Conservation (phyloP, 1,140 invertebrate species). For the Hypsibius dujardini region DNA sequence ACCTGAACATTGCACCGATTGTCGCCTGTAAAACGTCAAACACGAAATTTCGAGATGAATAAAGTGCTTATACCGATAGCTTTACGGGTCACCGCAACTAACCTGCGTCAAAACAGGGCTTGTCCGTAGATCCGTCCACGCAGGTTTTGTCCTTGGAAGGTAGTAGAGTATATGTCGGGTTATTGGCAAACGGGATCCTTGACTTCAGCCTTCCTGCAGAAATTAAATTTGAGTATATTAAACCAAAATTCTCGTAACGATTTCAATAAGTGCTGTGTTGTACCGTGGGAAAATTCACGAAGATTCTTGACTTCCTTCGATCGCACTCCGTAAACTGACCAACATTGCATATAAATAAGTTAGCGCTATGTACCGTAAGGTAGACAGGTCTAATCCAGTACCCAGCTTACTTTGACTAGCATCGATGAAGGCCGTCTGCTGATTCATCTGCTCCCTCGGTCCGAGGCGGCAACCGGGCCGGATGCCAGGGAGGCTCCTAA, state of each 20-base stretch:
- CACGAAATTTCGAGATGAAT: neutral
- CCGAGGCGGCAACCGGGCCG: conserved; percentile 2
- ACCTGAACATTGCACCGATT: conserved; percentile 8
- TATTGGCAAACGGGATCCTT: neutral
- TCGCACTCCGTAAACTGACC: neutral
- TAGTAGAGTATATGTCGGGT: neutral
- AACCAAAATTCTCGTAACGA: too few relatives aligned
- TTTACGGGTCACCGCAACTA: neutral
- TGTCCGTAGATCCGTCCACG: neutral
- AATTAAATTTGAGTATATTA: neutral
- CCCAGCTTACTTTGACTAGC: neutral
- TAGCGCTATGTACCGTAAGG: neutral
- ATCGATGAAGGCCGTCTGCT: conserved; percentile 9
- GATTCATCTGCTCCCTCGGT: neutral
- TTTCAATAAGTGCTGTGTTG: too few relatives aligned
- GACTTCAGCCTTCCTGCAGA: neutral
- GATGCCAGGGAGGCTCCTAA: conserved; percentile 24
- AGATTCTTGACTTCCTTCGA: neutral
- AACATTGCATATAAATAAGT: neutral
- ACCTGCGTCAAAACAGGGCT: neutral
- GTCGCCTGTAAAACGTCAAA: neutral
- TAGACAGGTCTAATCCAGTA: neutral
- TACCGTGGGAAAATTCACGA: neutral
- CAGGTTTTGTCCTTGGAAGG: neutral
- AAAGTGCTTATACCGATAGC: neutral